Evolutionary conservation across 2,113 vertebrate species (phyloP).

Genomic region (Apus apus): DNA sequence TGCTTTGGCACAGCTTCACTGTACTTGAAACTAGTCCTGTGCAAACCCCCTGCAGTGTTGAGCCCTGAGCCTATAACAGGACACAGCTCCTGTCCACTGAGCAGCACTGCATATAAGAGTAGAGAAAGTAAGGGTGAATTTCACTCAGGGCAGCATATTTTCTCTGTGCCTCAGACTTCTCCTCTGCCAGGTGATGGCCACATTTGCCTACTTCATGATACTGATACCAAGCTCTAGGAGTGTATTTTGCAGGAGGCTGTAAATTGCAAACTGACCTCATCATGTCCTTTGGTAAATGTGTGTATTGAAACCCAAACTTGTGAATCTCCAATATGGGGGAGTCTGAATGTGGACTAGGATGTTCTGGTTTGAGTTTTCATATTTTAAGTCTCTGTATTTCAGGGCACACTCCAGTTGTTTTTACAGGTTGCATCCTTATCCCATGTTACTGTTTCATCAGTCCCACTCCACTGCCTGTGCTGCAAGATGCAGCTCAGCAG

Average conservation of each 20-base stretch:
- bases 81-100: background rate
- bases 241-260: background rate
- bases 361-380: background rate
- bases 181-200: background rate
- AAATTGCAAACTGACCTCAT: background rate
- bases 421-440: background rate
- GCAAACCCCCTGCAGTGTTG: background rate
- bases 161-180: background rate
- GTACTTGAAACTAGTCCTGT: background rate
- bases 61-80: background rate
- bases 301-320: background rate
- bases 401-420: background rate
- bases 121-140: background rate
- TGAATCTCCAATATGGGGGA: background rate
- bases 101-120: fast-evolving
- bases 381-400: background rate
- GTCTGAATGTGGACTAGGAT: background rate
- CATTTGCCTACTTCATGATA: background rate
- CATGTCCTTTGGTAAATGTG: background rate
- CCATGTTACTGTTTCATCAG: background rate
- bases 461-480: background rate
- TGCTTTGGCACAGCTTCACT: background rate
- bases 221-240: background rate
- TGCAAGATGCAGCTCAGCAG: background rate
- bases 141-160: background rate